phyloP scores from a whole-genome alignment of 2,113 vertebrate species.

The Paracyprichromis sp. region DNA sequence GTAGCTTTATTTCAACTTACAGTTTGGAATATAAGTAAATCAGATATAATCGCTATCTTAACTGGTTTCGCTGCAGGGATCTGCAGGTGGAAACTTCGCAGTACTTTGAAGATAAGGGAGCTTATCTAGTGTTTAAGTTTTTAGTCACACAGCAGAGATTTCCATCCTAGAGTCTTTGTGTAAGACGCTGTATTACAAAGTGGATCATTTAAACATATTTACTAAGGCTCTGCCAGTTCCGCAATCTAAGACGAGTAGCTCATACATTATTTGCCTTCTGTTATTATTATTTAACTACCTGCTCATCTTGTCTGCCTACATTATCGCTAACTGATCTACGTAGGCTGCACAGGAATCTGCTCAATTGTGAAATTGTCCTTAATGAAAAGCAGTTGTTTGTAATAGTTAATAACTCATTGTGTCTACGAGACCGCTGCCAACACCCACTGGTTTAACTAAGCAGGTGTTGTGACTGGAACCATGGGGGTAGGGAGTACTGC shows the following conservation, averaged over 20 bases:
- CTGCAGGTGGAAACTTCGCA: background rate
- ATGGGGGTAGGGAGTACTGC: background rate
- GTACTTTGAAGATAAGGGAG: conserved; percentile 32
- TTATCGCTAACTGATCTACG: background rate
- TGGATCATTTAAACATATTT: background rate
- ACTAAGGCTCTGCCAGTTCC: background rate
- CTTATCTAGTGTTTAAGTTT: background rate
- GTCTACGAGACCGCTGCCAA: conserved; percentile 21
- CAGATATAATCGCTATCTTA: background rate
- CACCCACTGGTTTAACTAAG: conserved; percentile 27
- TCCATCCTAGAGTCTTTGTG: background rate
- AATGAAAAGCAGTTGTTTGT: conserved; percentile 21
- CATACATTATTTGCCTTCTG: background rate
- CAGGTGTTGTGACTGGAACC: conserved; percentile 16
- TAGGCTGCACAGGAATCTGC: background rate
- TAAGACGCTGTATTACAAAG: background rate
- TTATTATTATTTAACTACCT: background rate
- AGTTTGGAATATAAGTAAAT: background rate
- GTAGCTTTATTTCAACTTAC: background rate
- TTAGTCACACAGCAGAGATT: background rate
- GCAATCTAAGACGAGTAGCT: background rate
- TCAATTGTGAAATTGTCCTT: background rate
- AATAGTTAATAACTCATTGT: conserved; percentile 12
- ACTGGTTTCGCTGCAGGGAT: background rate
- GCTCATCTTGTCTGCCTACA: background rate